phyloP scores from a whole-genome alignment of 2,113 vertebrate genomes.

The Pantherophis guttatus region DNA sequence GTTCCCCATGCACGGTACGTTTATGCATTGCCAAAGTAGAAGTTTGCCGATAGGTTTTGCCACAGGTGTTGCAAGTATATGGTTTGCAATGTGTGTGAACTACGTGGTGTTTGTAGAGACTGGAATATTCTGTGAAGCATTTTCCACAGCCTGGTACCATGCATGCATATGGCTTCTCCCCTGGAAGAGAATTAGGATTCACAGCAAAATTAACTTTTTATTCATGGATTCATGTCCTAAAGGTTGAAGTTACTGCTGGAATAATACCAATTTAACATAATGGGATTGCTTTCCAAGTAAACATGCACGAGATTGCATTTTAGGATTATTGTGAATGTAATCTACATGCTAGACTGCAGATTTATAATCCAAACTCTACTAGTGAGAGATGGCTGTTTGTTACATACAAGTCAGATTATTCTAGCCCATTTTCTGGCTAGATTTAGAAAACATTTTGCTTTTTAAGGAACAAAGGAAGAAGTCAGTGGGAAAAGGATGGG shows the following conservation, averaged over 20 bases:
- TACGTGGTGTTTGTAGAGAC: slow-evolving; percentile 84
- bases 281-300: background rate
- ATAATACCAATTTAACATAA: background rate
- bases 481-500: background rate
- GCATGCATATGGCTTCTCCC: slow-evolving; percentile 83
- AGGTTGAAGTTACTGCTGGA: background rate
- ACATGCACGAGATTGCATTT: background rate
- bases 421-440: background rate
- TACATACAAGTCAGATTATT: background rate
- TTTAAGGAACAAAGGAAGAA: background rate
- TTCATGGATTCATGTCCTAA: background rate
- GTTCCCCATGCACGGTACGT: slow-evolving; percentile 76
- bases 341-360: background rate
- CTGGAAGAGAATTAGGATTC: slow-evolving; percentile 59
- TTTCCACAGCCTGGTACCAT: slow-evolving; percentile 80
- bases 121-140: slow-evolving; percentile 83
- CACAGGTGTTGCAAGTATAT: slow-evolving; percentile 78
- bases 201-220: background rate
- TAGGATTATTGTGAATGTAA: background rate
- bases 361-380: background rate
- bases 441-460: background rate
- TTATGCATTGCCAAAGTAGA: slow-evolving; percentile 82
- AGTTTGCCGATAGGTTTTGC: slow-evolving; percentile 81
- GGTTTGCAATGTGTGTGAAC: slow-evolving; percentile 86
- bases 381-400: background rate